Evolutionary conservation across 1,140 invertebrate species (phyloP), one percentile per base, ranked within the genome.

Genomic region (Choristoneura fumiferana): DNA sequence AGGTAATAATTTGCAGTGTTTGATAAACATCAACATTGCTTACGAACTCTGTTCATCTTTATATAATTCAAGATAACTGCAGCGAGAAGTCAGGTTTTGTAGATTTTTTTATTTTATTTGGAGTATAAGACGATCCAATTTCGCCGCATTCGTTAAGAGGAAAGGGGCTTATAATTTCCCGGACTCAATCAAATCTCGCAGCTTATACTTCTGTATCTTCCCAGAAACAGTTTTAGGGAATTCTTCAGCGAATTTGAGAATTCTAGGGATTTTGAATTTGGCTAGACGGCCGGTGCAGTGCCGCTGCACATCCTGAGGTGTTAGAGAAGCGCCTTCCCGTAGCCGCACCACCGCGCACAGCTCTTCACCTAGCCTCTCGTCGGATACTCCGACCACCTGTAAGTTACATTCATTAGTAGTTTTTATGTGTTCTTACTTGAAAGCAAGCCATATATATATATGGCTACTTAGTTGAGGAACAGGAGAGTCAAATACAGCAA

Each of bases 201-300:
- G 76, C 70, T 90, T 92, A 77, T 87, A 93, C 73, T 97, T 97
- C 78, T 96, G 93, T 61, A 96, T 92, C 90, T 97, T 98, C 0
- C 97, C 97, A 0, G 95, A 96, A 0, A 91, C 87, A 0, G 96
- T 98, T 73, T 95, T 94, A 0, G 97, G 96, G 85, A 95, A 97
- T 8, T 93, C 91, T 0, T 94, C 84, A 0, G 94, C 91, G 73
- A 96, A 93, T 54, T 92, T 84, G 0, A 98, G 75, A 61, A 96
- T 93, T 29, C 92, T 91, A 0, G 97, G 97, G 37, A 98, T 94
- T 87, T 98, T 98, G 73, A 94, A 98, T 65, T 92, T 89, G 1
- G 96, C 93, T 14, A 98, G 91, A 90, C 94, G 94, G 54, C 93
- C 94, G 68, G 92, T 92, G 65, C 95, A 96, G 77, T 92, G 96